Evolutionary conservation across 2,888 invertebrate genomes (phyloP).

Genomic region (Chaitophorus viminalis): DNA sequence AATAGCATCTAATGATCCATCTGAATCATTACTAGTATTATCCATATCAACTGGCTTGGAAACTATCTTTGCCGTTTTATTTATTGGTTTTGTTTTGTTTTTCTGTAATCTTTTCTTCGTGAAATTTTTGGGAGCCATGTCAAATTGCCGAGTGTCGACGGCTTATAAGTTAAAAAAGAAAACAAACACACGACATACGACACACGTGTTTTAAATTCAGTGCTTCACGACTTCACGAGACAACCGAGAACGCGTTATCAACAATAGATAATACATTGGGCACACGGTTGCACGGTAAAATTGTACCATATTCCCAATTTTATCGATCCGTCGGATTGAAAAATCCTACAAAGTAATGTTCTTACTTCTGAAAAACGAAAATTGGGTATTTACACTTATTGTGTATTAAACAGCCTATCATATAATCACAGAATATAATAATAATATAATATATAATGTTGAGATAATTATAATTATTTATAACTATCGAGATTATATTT

Average conservation of each 20-base stretch:
- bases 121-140: constrained; percentile 18
- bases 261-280: not conserved
- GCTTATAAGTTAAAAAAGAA: not conserved
- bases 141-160: too few species aligned
- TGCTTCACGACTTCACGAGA: not conserved
- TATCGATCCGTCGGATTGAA: too few species aligned
- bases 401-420: too few species aligned
- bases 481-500: not conserved
- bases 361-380: too few species aligned
- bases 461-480: not conserved
- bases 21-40: not conserved
- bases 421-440: too few species aligned
- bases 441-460: too few species aligned
- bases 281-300: not conserved
- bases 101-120: constrained; percentile 6
- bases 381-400: too few species aligned
- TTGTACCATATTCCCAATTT: too few species aligned
- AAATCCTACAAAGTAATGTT: too few species aligned
- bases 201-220: constrained; percentile 1
- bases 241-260: not conserved
- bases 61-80: constrained; percentile 2
- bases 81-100: not conserved
- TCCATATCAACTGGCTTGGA: constrained; percentile 4
- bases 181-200: not conserved
- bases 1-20: constrained; percentile 33